Percentiles rank a stretch among this genome's conserved stretches.
Conservation (phyloP, 2,113 vertebrate species). For the Ceyx margarethae region DNA sequence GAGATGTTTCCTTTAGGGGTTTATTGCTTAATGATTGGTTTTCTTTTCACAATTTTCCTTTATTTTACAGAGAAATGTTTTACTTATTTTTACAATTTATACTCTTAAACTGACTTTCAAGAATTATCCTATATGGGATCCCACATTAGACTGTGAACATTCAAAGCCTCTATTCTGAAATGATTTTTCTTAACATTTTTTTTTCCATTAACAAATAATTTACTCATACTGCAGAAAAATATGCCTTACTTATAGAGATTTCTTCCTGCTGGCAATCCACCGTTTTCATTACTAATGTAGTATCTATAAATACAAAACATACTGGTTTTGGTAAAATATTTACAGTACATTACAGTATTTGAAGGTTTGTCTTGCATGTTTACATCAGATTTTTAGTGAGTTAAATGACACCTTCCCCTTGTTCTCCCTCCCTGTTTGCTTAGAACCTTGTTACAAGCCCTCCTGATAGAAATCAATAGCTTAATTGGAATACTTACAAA, state of each 20-base stretch:
- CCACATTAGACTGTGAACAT: background rate
- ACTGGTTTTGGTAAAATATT: background rate
- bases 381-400: background rate
- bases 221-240: background rate
- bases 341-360: background rate
- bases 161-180: background rate
- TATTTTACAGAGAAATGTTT: background rate
- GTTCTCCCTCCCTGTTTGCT: background rate
- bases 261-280: conserved; percentile 82
- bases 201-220: background rate
- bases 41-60: background rate
- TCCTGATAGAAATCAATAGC: background rate
- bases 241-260: conserved; percentile 91
- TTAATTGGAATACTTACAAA: conserved; percentile 73
- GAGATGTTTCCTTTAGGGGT: background rate
- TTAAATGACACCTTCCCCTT: background rate
- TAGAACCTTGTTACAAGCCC: background rate
- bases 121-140: background rate
- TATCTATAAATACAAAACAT: conserved; percentile 80
- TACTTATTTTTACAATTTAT: background rate
- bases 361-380: background rate
- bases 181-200: background rate
- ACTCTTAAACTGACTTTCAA: background rate
- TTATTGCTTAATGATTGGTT: background rate
- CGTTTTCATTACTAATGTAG: conserved; percentile 90